Evolutionary conservation across 2,888 invertebrate genomes (phyloP).

Genomic region (Thereva nobilitata): DNA sequence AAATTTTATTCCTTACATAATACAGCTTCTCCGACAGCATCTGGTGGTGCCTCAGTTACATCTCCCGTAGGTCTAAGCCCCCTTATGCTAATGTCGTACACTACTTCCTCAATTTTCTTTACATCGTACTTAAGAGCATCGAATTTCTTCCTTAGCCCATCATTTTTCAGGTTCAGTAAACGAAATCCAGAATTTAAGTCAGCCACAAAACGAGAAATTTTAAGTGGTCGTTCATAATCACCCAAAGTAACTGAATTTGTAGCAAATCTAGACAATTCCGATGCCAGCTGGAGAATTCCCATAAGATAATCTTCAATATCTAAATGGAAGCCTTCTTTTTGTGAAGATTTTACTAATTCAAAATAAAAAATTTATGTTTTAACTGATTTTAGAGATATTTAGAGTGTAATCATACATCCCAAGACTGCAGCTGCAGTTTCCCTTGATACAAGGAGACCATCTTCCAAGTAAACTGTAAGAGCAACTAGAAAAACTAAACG

Average conservation of each 20-base stretch:
- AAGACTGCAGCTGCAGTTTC: conserved; percentile 77
- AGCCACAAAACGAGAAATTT: conserved; percentile 84
- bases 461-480: conserved; percentile 78
- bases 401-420: conserved; percentile 66
- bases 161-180: conserved; percentile 87
- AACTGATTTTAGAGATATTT: conserved; percentile 13
- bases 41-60: too few relatives aligned
- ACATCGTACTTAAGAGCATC: conserved; percentile 90
- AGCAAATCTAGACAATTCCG: conserved; percentile 81
- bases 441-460: conserved; percentile 72
- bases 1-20: too few relatives aligned
- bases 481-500: conserved; percentile 77
- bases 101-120: conserved; percentile 91
- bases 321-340: conserved; percentile 80
- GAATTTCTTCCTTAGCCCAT: conserved; percentile 80
- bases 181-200: conserved; percentile 89
- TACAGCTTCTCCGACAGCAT: too few relatives aligned
- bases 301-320: conserved; percentile 90
- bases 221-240: conserved; percentile 77
- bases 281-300: conserved; percentile 79
- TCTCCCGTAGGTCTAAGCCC: conserved; percentile 61
- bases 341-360: conserved; percentile 67
- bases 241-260: conserved; percentile 85
- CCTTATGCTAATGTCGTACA: conserved; percentile 83
- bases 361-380: background rate